Conservation (phyloP, 2,888 invertebrate species). For the Theretra japonica region DNA sequence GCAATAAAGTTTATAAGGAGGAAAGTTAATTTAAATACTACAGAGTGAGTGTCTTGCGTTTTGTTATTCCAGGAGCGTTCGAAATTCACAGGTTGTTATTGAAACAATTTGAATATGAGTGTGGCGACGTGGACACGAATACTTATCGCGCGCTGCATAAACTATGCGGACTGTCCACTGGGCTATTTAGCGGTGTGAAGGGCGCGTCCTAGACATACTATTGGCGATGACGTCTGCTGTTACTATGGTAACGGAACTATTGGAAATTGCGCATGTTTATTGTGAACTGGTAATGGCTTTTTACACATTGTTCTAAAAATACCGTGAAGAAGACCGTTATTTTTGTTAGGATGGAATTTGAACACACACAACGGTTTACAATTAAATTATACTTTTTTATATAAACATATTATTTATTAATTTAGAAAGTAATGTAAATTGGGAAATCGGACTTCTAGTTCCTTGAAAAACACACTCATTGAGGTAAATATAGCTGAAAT, state of each 20-base stretch:
- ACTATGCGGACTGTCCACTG: neutral
- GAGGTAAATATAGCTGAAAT: no score
- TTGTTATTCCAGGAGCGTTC: constrained; percentile 8
- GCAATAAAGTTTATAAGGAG: constrained; percentile 42
- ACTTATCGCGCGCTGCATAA: constrained; percentile 16
- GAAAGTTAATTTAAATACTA: constrained; percentile 34
- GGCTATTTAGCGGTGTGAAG: constrained; percentile 16
- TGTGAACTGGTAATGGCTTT: neutral
- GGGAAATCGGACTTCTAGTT: no score
- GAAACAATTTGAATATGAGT: constrained; percentile 27
- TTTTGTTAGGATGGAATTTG: no score
- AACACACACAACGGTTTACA: no score
- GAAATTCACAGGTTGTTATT: constrained; percentile 27
- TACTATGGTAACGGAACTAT: neutral
- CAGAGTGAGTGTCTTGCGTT: constrained; percentile 7
- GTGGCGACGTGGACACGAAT: constrained; percentile 24
- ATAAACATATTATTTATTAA: no score
- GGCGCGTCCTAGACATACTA: constrained; percentile 27
- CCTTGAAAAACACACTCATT: no score
- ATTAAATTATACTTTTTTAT: no score
- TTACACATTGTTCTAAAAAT: neutral
- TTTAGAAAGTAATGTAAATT: no score
- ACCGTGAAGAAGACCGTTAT: no score
- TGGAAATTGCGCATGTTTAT: neutral
- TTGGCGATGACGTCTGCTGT: neutral